phyloP scores from a whole-genome alignment of 2,888 invertebrate species.

The Bombylius discolor region DNA sequence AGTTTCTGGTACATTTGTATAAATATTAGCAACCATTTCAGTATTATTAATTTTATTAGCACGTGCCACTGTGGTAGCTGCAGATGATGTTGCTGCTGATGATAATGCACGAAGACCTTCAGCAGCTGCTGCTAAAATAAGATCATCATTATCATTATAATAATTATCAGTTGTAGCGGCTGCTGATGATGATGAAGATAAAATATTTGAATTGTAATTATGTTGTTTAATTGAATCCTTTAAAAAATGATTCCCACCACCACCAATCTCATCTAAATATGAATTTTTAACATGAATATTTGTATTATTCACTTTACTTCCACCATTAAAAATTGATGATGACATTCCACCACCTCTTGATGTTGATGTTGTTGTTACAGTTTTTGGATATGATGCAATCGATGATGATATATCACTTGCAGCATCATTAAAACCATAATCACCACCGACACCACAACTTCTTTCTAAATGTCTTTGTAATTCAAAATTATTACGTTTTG shows the following conservation, averaged over 20 bases:
- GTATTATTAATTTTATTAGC: constrained; percentile 28
- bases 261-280: constrained; percentile 5
- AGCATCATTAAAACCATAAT: constrained; percentile 32
- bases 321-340: constrained; percentile 46
- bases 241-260: constrained; percentile 14
- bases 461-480: constrained; percentile 41
- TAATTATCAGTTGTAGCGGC: constrained; percentile 26
- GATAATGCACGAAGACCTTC: constrained; percentile 25
- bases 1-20: constrained; percentile 51
- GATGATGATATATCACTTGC: constrained; percentile 43
- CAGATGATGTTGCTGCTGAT: neutral
- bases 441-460: constrained; percentile 44
- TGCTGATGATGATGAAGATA: constrained; percentile 50
- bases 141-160: constrained; percentile 15
- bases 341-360: too few relatives aligned
- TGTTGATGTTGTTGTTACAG: constrained; percentile 29
- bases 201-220: constrained; percentile 47
- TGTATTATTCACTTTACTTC: constrained; percentile 68
- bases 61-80: too few relatives aligned
- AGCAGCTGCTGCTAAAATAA: constrained; percentile 34
- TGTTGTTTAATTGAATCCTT: constrained; percentile 34
- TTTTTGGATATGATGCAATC: constrained; percentile 38
- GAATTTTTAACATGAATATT: constrained; percentile 48
- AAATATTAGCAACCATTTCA: constrained; percentile 43
- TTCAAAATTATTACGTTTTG: constrained; percentile 60